Percentiles rank a stretch among this genome's conserved stretches.
phyloP scores from a whole-genome alignment of 2,797 vertebrate genomes.

The Acridotheres tristis region DNA sequence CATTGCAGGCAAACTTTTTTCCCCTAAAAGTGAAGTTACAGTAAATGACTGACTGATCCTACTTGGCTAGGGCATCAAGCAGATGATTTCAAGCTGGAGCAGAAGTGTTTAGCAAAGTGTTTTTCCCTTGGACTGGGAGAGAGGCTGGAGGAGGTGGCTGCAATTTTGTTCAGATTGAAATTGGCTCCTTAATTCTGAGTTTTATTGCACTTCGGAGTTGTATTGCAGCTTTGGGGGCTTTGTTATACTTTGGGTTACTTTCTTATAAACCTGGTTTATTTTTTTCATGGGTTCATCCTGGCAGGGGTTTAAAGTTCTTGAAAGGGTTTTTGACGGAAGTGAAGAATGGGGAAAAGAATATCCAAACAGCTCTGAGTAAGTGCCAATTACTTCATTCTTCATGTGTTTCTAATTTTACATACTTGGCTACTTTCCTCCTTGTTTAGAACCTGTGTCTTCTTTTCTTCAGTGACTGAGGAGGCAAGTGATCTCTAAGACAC shows the following conservation, averaged over 20 bases:
- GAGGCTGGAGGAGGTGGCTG: background rate
- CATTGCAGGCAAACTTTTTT: fast-evolving
- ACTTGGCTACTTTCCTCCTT: background rate
- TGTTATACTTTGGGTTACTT: background rate
- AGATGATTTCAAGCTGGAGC: background rate
- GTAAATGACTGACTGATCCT: background rate
- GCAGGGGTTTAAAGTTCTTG: slow-evolving; percentile 93
- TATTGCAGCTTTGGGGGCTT: background rate
- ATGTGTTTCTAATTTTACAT: background rate
- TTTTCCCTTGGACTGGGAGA: background rate
- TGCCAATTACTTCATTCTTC: slow-evolving; percentile 45
- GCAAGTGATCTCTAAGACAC: background rate
- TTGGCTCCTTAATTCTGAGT: background rate
- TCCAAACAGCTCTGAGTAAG: slow-evolving; percentile 95
- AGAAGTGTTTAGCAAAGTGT: background rate
- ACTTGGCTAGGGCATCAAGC: background rate
- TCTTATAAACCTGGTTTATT: background rate
- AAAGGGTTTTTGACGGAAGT: slow-evolving; percentile 94
- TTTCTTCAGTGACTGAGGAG: background rate
- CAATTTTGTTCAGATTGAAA: background rate
- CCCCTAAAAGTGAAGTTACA: background rate
- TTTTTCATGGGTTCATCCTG: background rate
- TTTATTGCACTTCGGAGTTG: background rate
- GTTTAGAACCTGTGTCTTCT: background rate
- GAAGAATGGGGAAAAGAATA: slow-evolving; percentile 87